Evolutionary conservation across 2,797 vertebrate species (phyloP), one percentile per base, ranked within the genome.

Genomic region (Acanthurus leucopareius): DNA sequence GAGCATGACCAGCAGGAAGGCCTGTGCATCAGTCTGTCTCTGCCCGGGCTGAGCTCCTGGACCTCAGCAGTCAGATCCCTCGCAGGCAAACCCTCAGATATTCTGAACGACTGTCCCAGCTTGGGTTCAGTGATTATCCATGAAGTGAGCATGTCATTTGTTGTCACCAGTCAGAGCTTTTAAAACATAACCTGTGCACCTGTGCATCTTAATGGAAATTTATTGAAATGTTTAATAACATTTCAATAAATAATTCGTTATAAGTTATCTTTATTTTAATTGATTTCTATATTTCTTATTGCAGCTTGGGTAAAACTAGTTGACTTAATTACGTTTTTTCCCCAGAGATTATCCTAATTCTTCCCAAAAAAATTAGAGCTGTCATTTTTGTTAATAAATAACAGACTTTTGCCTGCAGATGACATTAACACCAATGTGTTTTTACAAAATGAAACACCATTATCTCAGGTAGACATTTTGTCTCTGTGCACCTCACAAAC

Each of bases 181-280:
- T 59, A 35, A 68, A 49, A 53, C 14, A 17, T 19, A 56, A 65
- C 5, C 28, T 53, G 20, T 32, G 28, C 6, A 65, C 5, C 28
- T 53, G 20, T 32, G 28, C 6, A 35, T 35, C 32, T 35, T 7
- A 32, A 32, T 5, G n/a, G 5, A 32, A 32, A 32, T 5, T 32
- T 32, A 42, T 69, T 32, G 38, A 56, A 60, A 75, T 3, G 40
- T 72, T 16, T 51, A 14, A 38, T 45, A 5, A 4, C 7, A 42
- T 63, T 68, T 61, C 40, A n/a, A 49, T 32, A 74, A 56, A 11
- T 9, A 25, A 35, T 47, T 47, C 28, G 8, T 32, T 42, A 54
- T 28, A 0, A 6, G 3, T 38, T 7, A 38, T 53, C 47, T 56
- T 48, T 65, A 52, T 28, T 53, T 10, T 14, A 52, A 47, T 19